Evolutionary conservation across 1,140 invertebrate species (phyloP).

Genomic region (Zaprionus kolodkinae): DNA sequence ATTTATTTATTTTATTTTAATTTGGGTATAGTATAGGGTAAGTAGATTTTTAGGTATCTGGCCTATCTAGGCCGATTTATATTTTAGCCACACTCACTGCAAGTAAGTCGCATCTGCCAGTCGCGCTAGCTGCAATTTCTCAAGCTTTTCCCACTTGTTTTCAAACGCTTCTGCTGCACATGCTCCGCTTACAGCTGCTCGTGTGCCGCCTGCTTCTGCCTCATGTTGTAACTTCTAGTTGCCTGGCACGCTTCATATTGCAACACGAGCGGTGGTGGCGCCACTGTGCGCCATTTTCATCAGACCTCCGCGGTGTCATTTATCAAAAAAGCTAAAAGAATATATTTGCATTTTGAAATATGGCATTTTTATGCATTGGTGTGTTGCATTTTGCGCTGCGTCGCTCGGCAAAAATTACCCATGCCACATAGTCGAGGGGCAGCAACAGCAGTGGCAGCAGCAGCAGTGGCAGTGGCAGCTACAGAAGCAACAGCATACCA

Average conservation of each 20-base stretch:
- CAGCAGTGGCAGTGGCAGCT: not conserved
- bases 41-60: no score
- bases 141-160: slow-evolving; percentile 25
- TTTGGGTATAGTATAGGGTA: no score
- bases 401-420: slow-evolving; percentile 64
- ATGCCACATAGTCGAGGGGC: not conserved
- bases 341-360: slow-evolving; percentile 82
- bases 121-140: not conserved
- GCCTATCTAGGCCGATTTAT: no score
- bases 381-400: slow-evolving; percentile 71
- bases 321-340: slow-evolving; percentile 83
- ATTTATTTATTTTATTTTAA: no score
- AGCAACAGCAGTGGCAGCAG: not conserved
- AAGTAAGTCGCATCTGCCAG: not conserved
- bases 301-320: slow-evolving; percentile 80
- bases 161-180: slow-evolving; percentile 43
- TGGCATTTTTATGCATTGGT: slow-evolving; percentile 82
- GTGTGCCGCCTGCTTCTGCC: slow-evolving; percentile 1
- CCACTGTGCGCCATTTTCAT: slow-evolving; percentile 66
- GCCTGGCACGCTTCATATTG: slow-evolving; percentile 73
- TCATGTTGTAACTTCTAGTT: slow-evolving; percentile 17
- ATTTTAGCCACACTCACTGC: not conserved
- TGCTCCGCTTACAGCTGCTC: slow-evolving; percentile 20
- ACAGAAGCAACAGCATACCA: slow-evolving; percentile 9
- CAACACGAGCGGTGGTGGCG: slow-evolving; percentile 51